Base-by-base conservation (phyloP, 2,113 vertebrate genomes). In the Oxyura jamaicensis region DNA sequence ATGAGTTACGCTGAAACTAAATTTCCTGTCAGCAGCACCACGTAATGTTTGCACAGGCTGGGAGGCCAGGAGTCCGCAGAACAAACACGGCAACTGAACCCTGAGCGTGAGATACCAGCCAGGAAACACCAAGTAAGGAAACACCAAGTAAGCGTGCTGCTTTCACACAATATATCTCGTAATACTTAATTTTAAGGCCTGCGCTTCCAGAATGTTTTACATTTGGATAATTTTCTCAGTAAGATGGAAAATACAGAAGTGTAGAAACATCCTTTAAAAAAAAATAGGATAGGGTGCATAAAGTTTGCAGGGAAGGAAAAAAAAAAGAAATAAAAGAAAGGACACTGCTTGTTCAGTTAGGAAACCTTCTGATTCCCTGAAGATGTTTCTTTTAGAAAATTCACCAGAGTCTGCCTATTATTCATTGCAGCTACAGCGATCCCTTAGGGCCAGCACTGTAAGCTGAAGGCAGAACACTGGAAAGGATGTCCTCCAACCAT, bases 21-120 rank as follows among this genome's bases (percentile, higher is more conserved):
- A 60, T 15, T 1, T 2, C 39, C 46, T 41, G 60, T 8, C n/a
- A 62, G 63, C 75, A 91, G 56, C 50, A 76, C 29, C 17, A 12
- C 13, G 3, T 3, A 22, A 83, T 0, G 1, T 11, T 3, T 60
- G 52, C 0, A 0, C 65, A 36, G 0, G 0, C 13, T 14, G 19
- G 11, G 50, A 29, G 31, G 42, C 42, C 53, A 28, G n/a, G 41
- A 44, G 44, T 33, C 58, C 62, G 59, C 62, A 53, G 8, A 65
- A 66, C 44, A 76, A 46, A 21, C 7, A 28, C 15, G 50, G 39
- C 44, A 76, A 48, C 0, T 5, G 39, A 80, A 42, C n/a, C 12
- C 21, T 42, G 50, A 29, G 50, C 39, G 4, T 16, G 44, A 74
- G 88, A 44, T 63, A 79, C 19, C 46, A 67, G 8, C 16, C 72